Evolutionary conservation across 2,113 vertebrate genomes (phyloP).

Genomic region (Cyprinodon brontotheroides): DNA sequence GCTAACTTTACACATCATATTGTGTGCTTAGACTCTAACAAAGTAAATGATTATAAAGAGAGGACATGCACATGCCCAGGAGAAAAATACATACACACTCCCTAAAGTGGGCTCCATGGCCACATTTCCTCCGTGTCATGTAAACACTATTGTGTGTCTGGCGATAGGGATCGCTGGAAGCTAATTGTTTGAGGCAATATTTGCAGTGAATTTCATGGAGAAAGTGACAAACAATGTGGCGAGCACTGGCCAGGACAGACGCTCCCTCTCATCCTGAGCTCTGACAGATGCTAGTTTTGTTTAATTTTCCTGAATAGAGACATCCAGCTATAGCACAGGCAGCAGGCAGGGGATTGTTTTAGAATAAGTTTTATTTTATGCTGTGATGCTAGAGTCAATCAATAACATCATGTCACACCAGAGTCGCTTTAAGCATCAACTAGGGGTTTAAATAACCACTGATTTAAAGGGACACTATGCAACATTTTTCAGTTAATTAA

Average conservation of each 20-base stretch:
- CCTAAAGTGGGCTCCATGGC: conserved; percentile 71
- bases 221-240: conserved; percentile 81
- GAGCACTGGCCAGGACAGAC: conserved; percentile 44
- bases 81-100: conserved; percentile 56
- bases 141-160: conserved; percentile 81
- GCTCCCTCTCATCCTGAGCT: conserved; percentile 36
- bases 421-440: no score
- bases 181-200: conserved; percentile 81
- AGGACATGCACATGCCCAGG: conserved; percentile 22
- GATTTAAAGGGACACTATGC: no score
- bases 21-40: conserved; percentile 4
- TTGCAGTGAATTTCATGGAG: conserved; percentile 70
- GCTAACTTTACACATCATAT: background rate
- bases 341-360: conserved; percentile 11
- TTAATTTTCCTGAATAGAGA: conserved; percentile 54
- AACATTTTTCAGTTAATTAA: no score
- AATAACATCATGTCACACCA: no score
- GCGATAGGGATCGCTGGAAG: conserved; percentile 77
- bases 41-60: conserved; percentile 5
- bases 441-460: no score
- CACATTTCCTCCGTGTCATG: conserved; percentile 71
- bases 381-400: background rate
- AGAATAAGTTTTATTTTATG: background rate
- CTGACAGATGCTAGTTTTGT: conserved; percentile 45
- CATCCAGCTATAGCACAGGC: conserved; percentile 20